These are phyloP conservation scores for Hippoglossus hippoglossus DNA, from an alignment of 2,797 vertebrate species.

Conservation along the genomic window DNA sequence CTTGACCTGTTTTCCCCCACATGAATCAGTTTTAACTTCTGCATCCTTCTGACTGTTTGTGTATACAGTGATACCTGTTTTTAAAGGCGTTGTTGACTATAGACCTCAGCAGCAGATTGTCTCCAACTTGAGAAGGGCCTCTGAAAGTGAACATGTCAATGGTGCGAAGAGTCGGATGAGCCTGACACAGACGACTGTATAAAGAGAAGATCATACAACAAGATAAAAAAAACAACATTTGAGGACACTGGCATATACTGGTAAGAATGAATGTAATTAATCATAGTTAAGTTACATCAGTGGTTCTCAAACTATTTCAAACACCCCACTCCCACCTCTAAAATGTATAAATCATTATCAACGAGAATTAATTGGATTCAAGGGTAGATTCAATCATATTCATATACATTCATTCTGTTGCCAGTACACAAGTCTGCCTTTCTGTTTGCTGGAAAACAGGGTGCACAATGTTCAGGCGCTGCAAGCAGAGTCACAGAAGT, in stretches of 20 bases:
- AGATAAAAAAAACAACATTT: not conserved
- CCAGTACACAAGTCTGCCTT: too few species aligned
- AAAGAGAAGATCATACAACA: not conserved
- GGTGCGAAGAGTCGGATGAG: conserved; percentile 88
- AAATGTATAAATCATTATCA: too few species aligned
- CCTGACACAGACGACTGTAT: conserved; percentile 90
- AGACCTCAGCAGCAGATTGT: conserved; percentile 90
- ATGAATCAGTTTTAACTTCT: not conserved
- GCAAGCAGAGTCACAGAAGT: too few species aligned
- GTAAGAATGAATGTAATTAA: not conserved
- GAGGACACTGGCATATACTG: not conserved
- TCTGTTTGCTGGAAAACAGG: too few species aligned
- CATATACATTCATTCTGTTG: too few species aligned
- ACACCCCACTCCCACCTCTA: too few species aligned
- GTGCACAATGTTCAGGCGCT: too few species aligned
- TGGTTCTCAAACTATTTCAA: too few species aligned
- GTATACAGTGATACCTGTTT: conserved; percentile 83
- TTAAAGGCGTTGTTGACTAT: conserved; percentile 96
- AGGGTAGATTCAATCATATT: too few species aligned
- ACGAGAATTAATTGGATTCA: too few species aligned
- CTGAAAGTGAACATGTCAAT: conserved; percentile 98
- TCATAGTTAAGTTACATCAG: too few species aligned
- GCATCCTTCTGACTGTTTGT: not conserved
- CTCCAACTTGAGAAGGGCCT: conserved; percentile 93
- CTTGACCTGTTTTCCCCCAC: not conserved